phyloP scores from a whole-genome alignment of 2,888 invertebrate genomes.

The Geotrupes spiniger region DNA sequence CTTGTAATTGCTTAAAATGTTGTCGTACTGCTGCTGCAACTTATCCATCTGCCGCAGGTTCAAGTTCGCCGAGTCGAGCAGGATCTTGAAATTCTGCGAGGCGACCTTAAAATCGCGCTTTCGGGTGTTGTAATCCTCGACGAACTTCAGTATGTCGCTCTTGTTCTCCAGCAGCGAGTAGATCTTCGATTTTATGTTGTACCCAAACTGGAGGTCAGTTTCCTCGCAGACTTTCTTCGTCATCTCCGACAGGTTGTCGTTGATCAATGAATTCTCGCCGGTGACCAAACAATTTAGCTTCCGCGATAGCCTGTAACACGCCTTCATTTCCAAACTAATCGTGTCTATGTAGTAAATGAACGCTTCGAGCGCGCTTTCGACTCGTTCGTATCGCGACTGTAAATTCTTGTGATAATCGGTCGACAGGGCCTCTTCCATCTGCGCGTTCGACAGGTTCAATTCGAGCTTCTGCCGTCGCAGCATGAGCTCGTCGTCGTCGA shows the following conservation, averaged over 20 bases:
- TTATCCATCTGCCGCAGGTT: conserved; percentile 37
- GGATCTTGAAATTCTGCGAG: conserved; percentile 43
- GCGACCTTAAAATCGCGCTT: conserved; percentile 40
- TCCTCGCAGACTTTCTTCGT: conserved; percentile 23
- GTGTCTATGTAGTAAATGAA: conserved; percentile 22
- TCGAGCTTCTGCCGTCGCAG: conserved; percentile 23
- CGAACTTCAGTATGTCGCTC: conserved; percentile 13
- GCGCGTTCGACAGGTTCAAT: conserved; percentile 23
- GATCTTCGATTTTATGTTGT: conserved; percentile 15
- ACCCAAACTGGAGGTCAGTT: conserved; percentile 8
- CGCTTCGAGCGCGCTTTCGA: conserved; percentile 21
- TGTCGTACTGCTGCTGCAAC: conserved; percentile 42
- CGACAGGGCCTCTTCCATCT: conserved; percentile 25
- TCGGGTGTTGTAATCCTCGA: conserved; percentile 26
- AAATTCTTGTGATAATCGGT: conserved; percentile 23
- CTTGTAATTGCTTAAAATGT: conserved; percentile 36
- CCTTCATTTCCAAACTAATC: conserved; percentile 23
- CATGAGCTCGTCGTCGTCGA: conserved; percentile 20
- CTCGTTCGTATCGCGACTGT: conserved; percentile 20
- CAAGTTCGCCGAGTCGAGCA: conserved; percentile 42
- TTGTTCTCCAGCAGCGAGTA: conserved; percentile 7
- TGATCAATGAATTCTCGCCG: conserved; percentile 22
- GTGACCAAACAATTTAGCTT: conserved; percentile 24
- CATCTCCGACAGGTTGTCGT: conserved; percentile 22
- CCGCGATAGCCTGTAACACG: conserved; percentile 26